Conservation (phyloP, 1,140 invertebrate species). For the Homalodisca vitripennis region DNA sequence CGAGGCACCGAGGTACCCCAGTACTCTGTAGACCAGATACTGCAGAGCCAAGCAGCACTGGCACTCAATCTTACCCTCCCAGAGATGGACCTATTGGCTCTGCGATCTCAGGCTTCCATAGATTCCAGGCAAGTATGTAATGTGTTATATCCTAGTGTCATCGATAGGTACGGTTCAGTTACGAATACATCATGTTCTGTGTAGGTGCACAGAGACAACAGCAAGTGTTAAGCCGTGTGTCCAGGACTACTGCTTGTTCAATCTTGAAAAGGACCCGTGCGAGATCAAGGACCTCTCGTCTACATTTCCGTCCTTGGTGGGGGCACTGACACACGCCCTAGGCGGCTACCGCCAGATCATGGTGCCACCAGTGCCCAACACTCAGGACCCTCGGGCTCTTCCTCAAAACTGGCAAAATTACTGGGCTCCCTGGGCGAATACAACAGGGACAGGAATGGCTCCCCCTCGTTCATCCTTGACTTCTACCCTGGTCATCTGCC, state of each 20-base stretch:
- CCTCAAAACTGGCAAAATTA: slow-evolving; percentile 48
- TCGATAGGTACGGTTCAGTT: not conserved
- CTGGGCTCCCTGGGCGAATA: slow-evolving; percentile 49
- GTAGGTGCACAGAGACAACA: not conserved
- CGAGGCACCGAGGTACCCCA: not conserved
- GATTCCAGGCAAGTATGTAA: not conserved
- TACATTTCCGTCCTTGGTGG: slow-evolving; percentile 46
- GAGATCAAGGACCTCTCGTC: slow-evolving; percentile 49
- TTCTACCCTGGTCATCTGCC: too few species aligned
- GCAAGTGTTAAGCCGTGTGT: not conserved
- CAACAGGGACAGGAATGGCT: too few species aligned
- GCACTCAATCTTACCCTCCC: not conserved
- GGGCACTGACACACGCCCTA: slow-evolving; percentile 44
- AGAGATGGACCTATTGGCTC: not conserved
- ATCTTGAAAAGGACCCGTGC: slow-evolving; percentile 63
- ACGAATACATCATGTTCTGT: not conserved
- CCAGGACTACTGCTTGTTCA: slow-evolving; percentile 57
- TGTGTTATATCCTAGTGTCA: not conserved
- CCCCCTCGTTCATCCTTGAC: too few species aligned
- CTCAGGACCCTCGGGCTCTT: slow-evolving; percentile 48
- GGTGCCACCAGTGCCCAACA: slow-evolving; percentile 41
- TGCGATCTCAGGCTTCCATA: not conserved
- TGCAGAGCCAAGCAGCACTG: not conserved
- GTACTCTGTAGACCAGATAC: not conserved
- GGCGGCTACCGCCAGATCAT: slow-evolving; percentile 44